A percentile compares a stretch with the other conserved stretches of the same genome.
Conservation (phyloP, 2,113 vertebrate genomes). For the Pollachius pollachius region DNA sequence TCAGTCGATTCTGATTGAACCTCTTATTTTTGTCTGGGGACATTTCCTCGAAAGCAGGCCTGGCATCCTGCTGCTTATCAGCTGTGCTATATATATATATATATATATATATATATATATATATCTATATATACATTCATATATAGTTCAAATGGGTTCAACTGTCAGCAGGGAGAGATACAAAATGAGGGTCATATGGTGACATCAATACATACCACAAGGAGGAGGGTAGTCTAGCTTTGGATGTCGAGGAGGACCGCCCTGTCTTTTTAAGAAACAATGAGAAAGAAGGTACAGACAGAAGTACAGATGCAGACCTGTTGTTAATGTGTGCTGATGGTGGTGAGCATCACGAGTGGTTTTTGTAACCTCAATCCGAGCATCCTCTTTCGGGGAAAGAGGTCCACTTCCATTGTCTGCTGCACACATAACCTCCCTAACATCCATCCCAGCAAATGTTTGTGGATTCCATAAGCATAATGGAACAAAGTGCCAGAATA, state of each 20-base stretch:
- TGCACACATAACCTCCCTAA: constrained; percentile 5
- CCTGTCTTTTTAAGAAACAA: too few relatives aligned
- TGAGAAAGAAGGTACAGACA: too few relatives aligned
- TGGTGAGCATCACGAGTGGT: background rate
- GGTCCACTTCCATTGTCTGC: background rate
- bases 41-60: background rate
- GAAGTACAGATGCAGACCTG: background rate
- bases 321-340: too few relatives aligned
- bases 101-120: background rate
- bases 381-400: background rate
- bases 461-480: background rate
- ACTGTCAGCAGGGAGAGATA: background rate
- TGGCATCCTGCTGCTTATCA: constrained; percentile 3
- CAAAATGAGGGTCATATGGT: background rate
- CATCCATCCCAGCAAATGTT: background rate
- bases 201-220: background rate
- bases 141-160: background rate
- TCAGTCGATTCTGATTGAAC: background rate
- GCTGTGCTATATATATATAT: background rate
- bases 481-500: background rate
- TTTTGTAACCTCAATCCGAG: background rate
- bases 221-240: background rate
- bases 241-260: too few relatives aligned
- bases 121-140: too few relatives aligned
- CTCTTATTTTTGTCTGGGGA: background rate